Evolutionary conservation across 1,140 invertebrate genomes (phyloP).

Genomic region (Orussus abietinus): DNA sequence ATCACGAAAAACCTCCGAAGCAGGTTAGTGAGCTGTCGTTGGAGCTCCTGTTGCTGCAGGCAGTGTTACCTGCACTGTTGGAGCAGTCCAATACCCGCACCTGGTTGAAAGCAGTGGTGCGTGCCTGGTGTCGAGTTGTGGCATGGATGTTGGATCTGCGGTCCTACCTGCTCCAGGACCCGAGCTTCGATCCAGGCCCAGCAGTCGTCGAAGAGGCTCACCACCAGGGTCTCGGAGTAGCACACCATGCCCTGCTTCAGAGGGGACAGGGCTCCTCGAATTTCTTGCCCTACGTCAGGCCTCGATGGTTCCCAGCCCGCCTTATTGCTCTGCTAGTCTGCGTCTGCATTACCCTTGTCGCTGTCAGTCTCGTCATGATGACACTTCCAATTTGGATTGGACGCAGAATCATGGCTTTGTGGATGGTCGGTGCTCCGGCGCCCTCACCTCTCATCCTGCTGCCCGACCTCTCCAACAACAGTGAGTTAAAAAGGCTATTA

Average conservation of each 20-base stretch:
- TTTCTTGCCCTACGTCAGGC: conserved; percentile 85
- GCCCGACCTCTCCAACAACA: conserved; percentile 29
- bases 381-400: conserved; percentile 90
- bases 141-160: conserved; percentile 82
- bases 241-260: conserved; percentile 76
- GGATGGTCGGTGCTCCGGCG: conserved; percentile 63
- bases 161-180: conserved; percentile 82
- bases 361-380: conserved; percentile 76
- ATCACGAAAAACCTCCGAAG: too few relatives aligned
- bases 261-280: conserved; percentile 73
- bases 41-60: conserved; percentile 91
- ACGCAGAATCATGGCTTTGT: conserved; percentile 80
- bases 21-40: conserved; percentile 86
- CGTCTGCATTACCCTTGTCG: conserved; percentile 81
- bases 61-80: conserved; percentile 90
- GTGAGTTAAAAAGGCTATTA: too few relatives aligned
- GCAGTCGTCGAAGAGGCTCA: conserved; percentile 46
- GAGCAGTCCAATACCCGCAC: conserved; percentile 93
- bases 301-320: conserved; percentile 77
- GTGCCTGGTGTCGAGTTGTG: conserved; percentile 84
- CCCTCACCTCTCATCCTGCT: conserved; percentile 44
- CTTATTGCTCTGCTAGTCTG: conserved; percentile 72
- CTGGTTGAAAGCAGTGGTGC: conserved; percentile 85
- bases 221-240: conserved; percentile 68
- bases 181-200: conserved; percentile 46